These are phyloP conservation scores for Falco rusticolus DNA, from an alignment of 2,797 vertebrate species.

Conservation along the genomic window DNA sequence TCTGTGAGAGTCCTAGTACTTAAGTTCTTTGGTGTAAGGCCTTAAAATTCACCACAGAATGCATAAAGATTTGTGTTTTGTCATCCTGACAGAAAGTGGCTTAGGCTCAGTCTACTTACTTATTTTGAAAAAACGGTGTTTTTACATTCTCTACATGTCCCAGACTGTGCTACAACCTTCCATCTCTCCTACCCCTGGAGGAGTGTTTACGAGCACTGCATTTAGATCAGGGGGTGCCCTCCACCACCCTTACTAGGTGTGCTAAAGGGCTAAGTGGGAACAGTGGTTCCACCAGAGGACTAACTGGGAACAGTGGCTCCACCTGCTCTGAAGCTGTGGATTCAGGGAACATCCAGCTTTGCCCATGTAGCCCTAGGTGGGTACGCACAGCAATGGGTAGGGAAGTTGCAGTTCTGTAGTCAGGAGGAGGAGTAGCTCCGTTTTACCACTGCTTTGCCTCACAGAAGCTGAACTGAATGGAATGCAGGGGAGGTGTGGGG, in stretches of 20 bases:
- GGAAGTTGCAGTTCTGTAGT: not conserved
- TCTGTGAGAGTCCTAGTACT: not conserved
- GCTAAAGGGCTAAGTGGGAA: not conserved
- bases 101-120: not conserved
- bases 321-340: not conserved
- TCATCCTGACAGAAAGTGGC: not conserved
- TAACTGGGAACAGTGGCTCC: not conserved
- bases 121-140: not conserved
- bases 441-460: not conserved
- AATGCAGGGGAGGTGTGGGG: not conserved
- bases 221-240: no score
- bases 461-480: not conserved
- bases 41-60: not conserved
- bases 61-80: not conserved
- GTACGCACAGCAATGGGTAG: no score
- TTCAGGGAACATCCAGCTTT: not conserved
- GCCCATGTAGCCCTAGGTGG: no score
- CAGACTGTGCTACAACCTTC: not conserved
- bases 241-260: not conserved
- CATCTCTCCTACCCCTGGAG: not conserved
- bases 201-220: rapidly evolving
- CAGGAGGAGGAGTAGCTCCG: not conserved
- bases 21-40: not conserved
- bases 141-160: not conserved
- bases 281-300: not conserved